Percentiles rank a stretch among this genome's conserved stretches.
phyloP scores from a whole-genome alignment of 2,797 vertebrate genomes.

The Hoplostethus mediterraneus region DNA sequence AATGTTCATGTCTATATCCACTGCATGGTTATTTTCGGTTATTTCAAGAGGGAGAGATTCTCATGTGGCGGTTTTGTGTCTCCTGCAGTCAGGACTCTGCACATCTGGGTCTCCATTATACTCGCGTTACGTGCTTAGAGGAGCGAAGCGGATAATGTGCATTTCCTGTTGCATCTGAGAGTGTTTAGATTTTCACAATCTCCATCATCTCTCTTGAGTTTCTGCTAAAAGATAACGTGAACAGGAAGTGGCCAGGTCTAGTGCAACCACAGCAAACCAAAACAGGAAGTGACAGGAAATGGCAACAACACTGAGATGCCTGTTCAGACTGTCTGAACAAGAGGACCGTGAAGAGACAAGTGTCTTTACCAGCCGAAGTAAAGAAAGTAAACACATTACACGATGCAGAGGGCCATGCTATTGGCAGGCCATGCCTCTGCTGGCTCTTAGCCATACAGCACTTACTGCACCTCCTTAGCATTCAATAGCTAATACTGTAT shows the following conservation, averaged over 20 bases:
- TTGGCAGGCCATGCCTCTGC: background rate
- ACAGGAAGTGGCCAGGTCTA: constrained; percentile 56
- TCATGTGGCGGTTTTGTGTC: background rate
- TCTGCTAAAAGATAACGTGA: constrained; percentile 13
- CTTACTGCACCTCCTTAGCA: constrained; percentile 22
- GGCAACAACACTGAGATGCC: constrained; percentile 3
- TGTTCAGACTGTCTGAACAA: background rate
- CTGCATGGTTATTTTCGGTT: too few relatives aligned
- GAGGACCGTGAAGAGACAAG: background rate
- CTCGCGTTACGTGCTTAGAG: background rate
- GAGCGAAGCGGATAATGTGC: background rate
- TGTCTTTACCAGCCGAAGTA: constrained; percentile 20
- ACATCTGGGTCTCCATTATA: background rate
- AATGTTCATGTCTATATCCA: background rate
- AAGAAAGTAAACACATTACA: constrained; percentile 1
- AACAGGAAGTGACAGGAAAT: constrained; percentile 68
- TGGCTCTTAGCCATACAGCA: constrained; percentile 24
- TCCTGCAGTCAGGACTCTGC: constrained; percentile 13
- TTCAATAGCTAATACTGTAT: constrained; percentile 21
- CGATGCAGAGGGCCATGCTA: background rate
- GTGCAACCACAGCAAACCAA: constrained; percentile 7
- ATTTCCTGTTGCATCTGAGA: background rate
- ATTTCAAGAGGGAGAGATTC: background rate
- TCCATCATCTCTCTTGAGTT: background rate
- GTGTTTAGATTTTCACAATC: constrained; percentile 23